Base-by-base conservation (phyloP, 2,888 invertebrate genomes). In the Callyntrura guangdongensis region DNA sequence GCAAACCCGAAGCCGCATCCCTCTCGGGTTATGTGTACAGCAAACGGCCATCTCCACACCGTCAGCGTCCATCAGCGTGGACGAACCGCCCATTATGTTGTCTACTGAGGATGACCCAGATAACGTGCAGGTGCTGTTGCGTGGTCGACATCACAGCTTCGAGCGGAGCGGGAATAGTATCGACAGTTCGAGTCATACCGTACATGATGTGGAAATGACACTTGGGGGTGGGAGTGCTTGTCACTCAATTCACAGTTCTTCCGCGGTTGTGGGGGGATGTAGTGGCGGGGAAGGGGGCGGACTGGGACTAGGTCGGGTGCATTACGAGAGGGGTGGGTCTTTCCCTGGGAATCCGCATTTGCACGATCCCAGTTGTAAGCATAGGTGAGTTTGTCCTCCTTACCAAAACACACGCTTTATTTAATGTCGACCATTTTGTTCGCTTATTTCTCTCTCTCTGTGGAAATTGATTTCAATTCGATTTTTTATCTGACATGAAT, bases 31-130 rank as follows among this genome's bases (percentile, higher is more conserved):
- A 49, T 94, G 94, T 82, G 89, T 93, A 9, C 94, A 94, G 85
- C 94, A 94, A 85, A 94, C 94, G 12, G 93, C 93, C 0, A 86
- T 94, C 20, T 93, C 93, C 20, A 93, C 94, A 17, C 93, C 94
- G 0, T 92, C 90, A 6, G 92, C 92, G 0, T 93, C 93, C 2
- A 91, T 93, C 25, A 92, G 92, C 9, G 93, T 93, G 14, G 94
- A 94, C 22, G 94, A 94, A 72, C 93, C 93, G 4, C 92, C 93
- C 0, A 92, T 93, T 17, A 93, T 93, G 92, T 90, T 93, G 17
- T 93, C 93, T 0, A 93, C 94, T 2, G 93, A 94, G 61, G 94
- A 94, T 36, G 94, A 94, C 69, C 92, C 93, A 1, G 94, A 94
- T 9, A 92, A 91, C 17, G 89, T 93, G 12, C 91, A 92, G 74